Evolutionary conservation across 2,888 invertebrate genomes (phyloP), one percentile per base, ranked within the genome.

Genomic region (Scaptomyza reducta): DNA sequence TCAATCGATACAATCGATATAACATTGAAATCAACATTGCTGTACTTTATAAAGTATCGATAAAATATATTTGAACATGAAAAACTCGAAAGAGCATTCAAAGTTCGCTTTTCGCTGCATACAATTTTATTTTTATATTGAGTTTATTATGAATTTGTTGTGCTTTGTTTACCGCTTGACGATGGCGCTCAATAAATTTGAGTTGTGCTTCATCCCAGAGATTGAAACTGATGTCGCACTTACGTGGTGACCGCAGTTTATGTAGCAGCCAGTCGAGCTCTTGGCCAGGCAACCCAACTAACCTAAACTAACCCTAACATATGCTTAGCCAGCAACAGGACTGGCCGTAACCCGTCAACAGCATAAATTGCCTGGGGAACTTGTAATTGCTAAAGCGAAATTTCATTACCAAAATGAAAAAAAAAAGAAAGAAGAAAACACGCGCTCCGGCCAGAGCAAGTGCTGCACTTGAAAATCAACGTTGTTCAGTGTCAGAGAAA

Each of bases 361-460:
- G 33, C 40, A 60, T 40, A 41, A 74, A 64, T 72, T 69, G 61
- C 63, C 68, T 35, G 63, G 55, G 65, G 60, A 65, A 38, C 44
- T 45, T 44, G 65, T 79, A 82, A 82, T 82, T 80, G 74, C 77
- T 64, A 64, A 76, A 83, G 61, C 63, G 69, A 78, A 86, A 75
- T 87, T 84, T 82, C 84, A 84, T 84, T 82, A 77, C 73, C 78
- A 58, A 71, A 70, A 49, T 14, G 5, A 6, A 35, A 38, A 14
- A 14, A 40, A 16, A 16, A 40, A 2, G n/a, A n/a, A n/a, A n/a
- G n/a, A n/a, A n/a, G n/a, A n/a, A n/a, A 38, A 38, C 3, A 10
- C 9, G 0, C 1, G 1, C 16, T 3, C 3, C 13, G 33, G 18
- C 33, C 18, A 40, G 22, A 35, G 31, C 61, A 29, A 66, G 69